phyloP scores from a whole-genome alignment of 2,113 vertebrate genomes.

The Helogale parvula region DNA sequence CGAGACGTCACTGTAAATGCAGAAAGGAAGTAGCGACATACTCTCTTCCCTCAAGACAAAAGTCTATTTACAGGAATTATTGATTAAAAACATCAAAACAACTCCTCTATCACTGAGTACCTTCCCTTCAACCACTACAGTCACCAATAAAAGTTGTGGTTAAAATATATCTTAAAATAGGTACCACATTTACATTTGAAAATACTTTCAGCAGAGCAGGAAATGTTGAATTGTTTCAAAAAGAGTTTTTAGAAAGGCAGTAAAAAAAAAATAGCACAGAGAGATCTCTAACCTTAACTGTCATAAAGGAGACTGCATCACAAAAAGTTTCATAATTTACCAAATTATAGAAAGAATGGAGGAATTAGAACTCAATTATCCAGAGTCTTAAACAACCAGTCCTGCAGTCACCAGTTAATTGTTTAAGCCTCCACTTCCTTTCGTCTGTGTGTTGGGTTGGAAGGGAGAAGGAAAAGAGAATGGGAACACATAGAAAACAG shows the following conservation, averaged over 20 bases:
- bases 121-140: background rate
- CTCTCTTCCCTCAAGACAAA: background rate
- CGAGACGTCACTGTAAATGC: background rate
- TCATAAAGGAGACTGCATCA: background rate
- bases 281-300: background rate
- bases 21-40: background rate
- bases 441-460: background rate
- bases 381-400: background rate
- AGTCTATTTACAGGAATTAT: background rate
- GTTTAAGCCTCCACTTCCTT: conserved; percentile 19
- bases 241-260: background rate
- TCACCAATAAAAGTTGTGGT: background rate
- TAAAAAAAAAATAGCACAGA: background rate
- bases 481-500: conserved; percentile 43
- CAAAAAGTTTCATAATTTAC: conserved; percentile 10
- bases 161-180: conserved; percentile 7
- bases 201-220: conserved; percentile 6
- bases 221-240: background rate
- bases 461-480: background rate
- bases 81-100: background rate
- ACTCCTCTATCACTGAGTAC: background rate
- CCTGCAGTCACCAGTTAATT: background rate
- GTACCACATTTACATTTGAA: background rate
- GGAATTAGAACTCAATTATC: background rate
- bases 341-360: background rate